Base-by-base conservation (phyloP, 2,888 invertebrate genomes). In the Trilocha varians region DNA sequence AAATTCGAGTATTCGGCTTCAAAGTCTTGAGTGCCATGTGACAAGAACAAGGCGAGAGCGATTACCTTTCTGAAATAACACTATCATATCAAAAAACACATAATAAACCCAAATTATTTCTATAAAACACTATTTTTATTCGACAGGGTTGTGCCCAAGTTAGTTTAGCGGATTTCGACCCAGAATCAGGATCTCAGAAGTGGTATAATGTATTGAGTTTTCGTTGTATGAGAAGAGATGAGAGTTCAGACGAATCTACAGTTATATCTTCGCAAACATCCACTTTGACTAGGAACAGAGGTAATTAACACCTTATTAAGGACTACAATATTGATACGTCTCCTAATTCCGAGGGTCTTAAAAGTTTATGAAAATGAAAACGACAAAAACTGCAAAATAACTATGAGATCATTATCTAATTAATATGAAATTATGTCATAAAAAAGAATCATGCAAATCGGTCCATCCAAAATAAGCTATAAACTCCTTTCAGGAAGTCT, bases 181-280 rank as follows among this genome's bases (percentile, higher is more conserved):
- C 95, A 0, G 94, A 95, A 51, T 87, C 88, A 5, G 91, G 93
- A 35, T 92, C 93, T 13, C 83, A 89, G 54, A 95, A 95, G 73
- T 98, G 98, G 98, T 98, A 98, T 88, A 98, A 98, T 70, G 93
- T 98, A 49, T 88, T 98, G 41, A 94, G 95, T 73, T 78, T 78
- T 58, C 66, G 78, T 16, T 77, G 77, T 53, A 77, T 82, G 73
- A 65, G 80, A 34, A 82, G 92, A 69, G 98, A 98, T 67, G 98
- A 98, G 73, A 97, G 97, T 56, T 97, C 97, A 16, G 98, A 98
- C 70, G 98, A 98, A 71, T 96, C 96, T 14, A 98, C 98, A 0
- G 95, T 98, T 50, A 97, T 98, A 55, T 96, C 97, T 2, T 98
- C 97, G 9, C 97, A 98, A 75, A 97, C 98, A 1, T 98, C 97